A percentile compares a stretch with the other conserved stretches of the same genome.
Evolutionary conservation across 2,113 vertebrate species (phyloP).

Genomic region (Osmerus eperlanus): DNA sequence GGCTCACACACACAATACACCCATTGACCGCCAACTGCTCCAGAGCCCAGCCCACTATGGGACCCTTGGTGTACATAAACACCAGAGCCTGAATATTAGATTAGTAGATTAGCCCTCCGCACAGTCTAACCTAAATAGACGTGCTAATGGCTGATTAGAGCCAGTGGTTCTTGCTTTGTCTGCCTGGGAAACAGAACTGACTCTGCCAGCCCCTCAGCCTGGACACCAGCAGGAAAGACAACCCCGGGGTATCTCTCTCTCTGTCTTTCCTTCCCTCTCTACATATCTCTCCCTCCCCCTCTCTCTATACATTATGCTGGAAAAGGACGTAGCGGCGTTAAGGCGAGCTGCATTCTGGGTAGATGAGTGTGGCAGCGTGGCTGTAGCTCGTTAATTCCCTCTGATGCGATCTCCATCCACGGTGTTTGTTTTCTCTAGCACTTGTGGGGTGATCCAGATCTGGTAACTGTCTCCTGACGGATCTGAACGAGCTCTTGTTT

Average conservation of each 20-base stretch:
- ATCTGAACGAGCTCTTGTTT: constrained; percentile 37
- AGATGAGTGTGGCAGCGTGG: too few relatives aligned
- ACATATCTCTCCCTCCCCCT: constrained; percentile 35
- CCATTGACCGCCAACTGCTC: constrained; percentile 14
- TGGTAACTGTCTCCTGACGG: constrained; percentile 36
- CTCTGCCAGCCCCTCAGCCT: constrained; percentile 22
- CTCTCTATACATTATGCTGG: constrained; percentile 29
- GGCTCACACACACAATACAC: constrained; percentile 6
- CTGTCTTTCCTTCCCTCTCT: not conserved
- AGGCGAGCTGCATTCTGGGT: too few relatives aligned
- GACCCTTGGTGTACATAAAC: constrained; percentile 37
- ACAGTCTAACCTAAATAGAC: constrained; percentile 44
- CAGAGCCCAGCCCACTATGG: constrained; percentile 30
- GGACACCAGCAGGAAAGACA: constrained; percentile 45
- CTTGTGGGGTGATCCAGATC: constrained; percentile 45
- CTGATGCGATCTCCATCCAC: constrained; percentile 37
- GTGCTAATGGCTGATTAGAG: constrained; percentile 50
- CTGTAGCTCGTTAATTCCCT: too few relatives aligned
- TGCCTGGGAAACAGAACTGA: constrained; percentile 35
- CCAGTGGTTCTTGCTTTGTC: constrained; percentile 50
- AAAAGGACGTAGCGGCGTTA: too few relatives aligned
- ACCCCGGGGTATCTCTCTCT: constrained; percentile 29
- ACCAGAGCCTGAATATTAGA: constrained; percentile 46
- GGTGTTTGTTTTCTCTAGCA: constrained; percentile 61
- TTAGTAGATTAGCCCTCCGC: constrained; percentile 49